These are phyloP conservation scores for Caenorhabditis drosophilae DNA, from an alignment of 2,888 invertebrate species.

Conservation along the genomic window DNA sequence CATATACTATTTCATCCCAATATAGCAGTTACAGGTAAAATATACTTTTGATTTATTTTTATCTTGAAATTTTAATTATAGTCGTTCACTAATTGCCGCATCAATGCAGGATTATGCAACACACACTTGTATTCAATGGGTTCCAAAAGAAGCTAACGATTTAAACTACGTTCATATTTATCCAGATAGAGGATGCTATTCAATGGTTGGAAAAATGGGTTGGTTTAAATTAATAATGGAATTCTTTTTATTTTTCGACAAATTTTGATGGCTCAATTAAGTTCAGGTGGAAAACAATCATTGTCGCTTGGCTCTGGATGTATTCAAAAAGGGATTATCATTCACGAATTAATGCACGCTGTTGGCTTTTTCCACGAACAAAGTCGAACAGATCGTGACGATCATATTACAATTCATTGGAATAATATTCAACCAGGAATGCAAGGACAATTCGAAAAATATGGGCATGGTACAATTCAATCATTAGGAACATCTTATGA, in stretches of 20 bases:
- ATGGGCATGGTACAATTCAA: conserved; percentile 65
- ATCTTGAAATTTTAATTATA: conserved; percentile 39
- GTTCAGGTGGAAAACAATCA: conserved; percentile 56
- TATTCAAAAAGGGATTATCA: conserved; percentile 68
- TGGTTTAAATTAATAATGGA: not conserved
- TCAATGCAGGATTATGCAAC: conserved; percentile 67
- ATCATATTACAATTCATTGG: conserved; percentile 66
- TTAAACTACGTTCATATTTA: conserved; percentile 67
- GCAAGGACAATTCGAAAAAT: conserved; percentile 68
- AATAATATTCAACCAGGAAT: conserved; percentile 67
- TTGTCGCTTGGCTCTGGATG: conserved; percentile 67
- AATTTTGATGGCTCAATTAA: too few relatives aligned
- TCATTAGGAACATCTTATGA: conserved; percentile 65
- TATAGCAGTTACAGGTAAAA: conserved; percentile 66
- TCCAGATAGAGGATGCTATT: conserved; percentile 68
- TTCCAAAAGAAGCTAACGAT: conserved; percentile 61
- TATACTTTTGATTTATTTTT: not conserved
- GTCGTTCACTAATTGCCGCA: conserved; percentile 66
- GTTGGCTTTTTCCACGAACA: conserved; percentile 68
- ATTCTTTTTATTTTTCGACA: not conserved
- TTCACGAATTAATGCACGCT: conserved; percentile 68
- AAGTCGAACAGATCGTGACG: conserved; percentile 61
- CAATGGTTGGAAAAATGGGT: conserved; percentile 67
- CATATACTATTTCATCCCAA: conserved; percentile 65
- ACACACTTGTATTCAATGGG: conserved; percentile 67